These are phyloP conservation scores for Philopotamus ludificatus DNA, from an alignment of 1,140 invertebrate genomes.

Conservation along the genomic window DNA sequence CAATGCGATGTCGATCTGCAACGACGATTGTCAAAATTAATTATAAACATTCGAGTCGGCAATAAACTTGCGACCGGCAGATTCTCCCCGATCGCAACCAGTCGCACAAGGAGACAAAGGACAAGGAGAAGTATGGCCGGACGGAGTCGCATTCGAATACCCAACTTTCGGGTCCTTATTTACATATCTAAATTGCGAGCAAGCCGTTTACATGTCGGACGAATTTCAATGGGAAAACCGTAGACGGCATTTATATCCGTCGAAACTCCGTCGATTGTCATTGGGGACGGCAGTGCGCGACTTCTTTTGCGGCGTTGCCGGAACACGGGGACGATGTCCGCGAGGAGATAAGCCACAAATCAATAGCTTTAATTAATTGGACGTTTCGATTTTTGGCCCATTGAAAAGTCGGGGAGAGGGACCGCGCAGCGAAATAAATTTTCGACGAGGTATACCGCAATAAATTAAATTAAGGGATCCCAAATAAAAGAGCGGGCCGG, in stretches of 20 bases:
- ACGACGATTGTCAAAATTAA: constrained; percentile 3
- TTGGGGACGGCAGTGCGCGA: constrained; percentile 31
- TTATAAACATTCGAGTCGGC: constrained; percentile 19
- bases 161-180: constrained; percentile 36
- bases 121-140: constrained; percentile 7
- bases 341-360: constrained; percentile 40
- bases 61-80: background rate
- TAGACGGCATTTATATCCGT: constrained; percentile 32
- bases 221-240: constrained; percentile 40
- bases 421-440: constrained; percentile 21
- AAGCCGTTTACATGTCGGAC: constrained; percentile 41
- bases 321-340: constrained; percentile 22
- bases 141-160: constrained; percentile 17
- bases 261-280: constrained; percentile 40
- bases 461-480: constrained; percentile 41
- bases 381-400: constrained; percentile 42
- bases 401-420: constrained; percentile 38
- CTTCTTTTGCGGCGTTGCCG: background rate
- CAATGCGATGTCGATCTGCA: no score
- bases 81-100: constrained; percentile 26
- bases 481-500: constrained; percentile 18
- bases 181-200: constrained; percentile 42
- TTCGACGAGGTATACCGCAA: constrained; percentile 33
- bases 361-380: constrained; percentile 43
- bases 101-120: constrained; percentile 29